Evolutionary conservation across 1,140 invertebrate genomes (phyloP), one percentile per base, ranked within the genome.

Genomic region (Cephus cinctus): DNA sequence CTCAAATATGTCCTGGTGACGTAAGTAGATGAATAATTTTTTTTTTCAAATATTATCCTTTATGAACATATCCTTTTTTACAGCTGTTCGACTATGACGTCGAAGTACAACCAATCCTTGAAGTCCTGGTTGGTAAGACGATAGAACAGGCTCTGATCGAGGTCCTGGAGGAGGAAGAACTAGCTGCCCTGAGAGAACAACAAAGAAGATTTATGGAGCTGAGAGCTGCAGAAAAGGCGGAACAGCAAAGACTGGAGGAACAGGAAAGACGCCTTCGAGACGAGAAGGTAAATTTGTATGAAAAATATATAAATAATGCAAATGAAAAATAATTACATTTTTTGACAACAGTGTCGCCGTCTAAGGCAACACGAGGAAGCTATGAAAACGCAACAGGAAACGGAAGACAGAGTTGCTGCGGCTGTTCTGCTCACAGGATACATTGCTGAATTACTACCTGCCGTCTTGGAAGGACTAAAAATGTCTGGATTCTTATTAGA

Each of bases 1-100:
- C 93, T 15, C 92, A 96, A 78, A 94, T 95, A 35, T 83, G 84
- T 56, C 86, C 90, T 3, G 91, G 90, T 43, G 92, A 96, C 65
- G 88, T 91, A 71, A 81, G 83, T 77, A 34, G 19, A 15, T 15
- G 11, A 41, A 41, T 19, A 20, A 20, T 1, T 15, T 41, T 23
- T 11, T 43, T 43, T 43, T 27, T 31, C 21, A 5, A 2, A 31
- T 32, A 30, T 5, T 30, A 30, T 43, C 18, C 18, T 49, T 18
- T 22, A 40, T 40, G 11, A 5, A 40, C 5, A 31, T 9, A 11
- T 43, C 5, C 11, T 43, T 46, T 59, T 32, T 57, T 63, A 21
- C 64, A 86, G 83, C 75, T 92, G n/a, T 92, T 89, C 72, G 86
- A 95, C 75, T 96, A 92, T 75, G 92, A 96, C 72, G 73, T 83